These are phyloP conservation scores for Mnemiopsis leidyi DNA, from an alignment of 37 sponge, comb jelly and placozoan genomes.

Conservation along the genomic window DNA sequence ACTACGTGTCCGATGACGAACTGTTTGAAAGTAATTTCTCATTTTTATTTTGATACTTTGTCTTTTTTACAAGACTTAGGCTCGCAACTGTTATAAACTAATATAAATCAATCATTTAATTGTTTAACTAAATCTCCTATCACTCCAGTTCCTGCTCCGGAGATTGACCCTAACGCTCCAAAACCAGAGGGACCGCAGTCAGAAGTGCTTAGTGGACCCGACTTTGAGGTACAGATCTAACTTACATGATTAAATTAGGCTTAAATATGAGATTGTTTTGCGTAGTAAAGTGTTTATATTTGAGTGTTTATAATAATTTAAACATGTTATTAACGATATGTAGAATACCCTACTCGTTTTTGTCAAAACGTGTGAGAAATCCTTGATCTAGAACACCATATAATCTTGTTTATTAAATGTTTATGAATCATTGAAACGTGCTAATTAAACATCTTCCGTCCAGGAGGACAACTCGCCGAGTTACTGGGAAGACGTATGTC, in stretches of 20 bases:
- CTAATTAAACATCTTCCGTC: background rate
- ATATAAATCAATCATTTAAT: too few species aligned
- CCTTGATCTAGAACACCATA: too few species aligned
- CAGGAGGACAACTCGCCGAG: background rate
- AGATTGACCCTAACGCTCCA: conserved; percentile 83
- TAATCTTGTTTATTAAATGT: background rate
- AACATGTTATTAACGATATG: too few species aligned
- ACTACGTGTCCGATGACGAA: conserved; percentile 86
- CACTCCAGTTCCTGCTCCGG: conserved; percentile 62
- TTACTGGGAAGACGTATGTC: background rate
- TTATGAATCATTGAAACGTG: background rate
- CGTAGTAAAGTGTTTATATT: too few species aligned
- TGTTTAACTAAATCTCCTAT: background rate
- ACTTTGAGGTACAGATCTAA: conserved; percentile 10
- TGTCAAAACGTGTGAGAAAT: too few species aligned
- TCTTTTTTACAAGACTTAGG: background rate
- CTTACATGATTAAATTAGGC: background rate
- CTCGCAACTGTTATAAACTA: background rate
- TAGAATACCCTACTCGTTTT: too few species aligned
- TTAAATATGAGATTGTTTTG: too few species aligned
- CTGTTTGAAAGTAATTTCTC: conserved; percentile 65
- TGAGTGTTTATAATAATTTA: too few species aligned
- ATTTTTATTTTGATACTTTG: too few species aligned
- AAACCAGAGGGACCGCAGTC: conserved; percentile 85
- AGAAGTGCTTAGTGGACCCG: conserved; percentile 62